phyloP scores from a whole-genome alignment of 2,113 vertebrate genomes.

The Callaeas wilsoni region DNA sequence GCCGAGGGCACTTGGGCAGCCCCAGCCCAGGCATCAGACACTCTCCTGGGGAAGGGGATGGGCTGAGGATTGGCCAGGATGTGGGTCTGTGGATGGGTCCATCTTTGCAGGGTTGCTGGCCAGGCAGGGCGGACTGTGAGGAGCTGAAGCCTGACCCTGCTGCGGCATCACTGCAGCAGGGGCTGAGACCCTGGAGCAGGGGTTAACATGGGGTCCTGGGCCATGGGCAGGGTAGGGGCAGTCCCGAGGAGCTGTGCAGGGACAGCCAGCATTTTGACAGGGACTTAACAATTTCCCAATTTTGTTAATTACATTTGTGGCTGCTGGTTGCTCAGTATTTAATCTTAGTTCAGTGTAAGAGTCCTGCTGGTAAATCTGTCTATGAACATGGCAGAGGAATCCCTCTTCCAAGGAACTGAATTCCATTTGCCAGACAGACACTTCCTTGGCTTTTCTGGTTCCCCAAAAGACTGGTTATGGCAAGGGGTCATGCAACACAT shows the following conservation, averaged over 20 bases:
- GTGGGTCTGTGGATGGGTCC: background rate
- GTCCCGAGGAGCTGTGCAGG: accelerated
- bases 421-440: background rate
- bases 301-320: background rate
- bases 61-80: background rate
- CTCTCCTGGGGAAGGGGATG: background rate
- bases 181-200: background rate
- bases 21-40: accelerated
- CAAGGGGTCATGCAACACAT: background rate
- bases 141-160: background rate
- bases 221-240: background rate
- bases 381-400: background rate
- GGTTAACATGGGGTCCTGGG: background rate
- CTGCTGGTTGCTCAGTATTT: background rate
- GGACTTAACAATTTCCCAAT: background rate
- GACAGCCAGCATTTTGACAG: background rate
- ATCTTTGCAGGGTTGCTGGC: background rate
- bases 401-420: background rate
- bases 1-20: accelerated
- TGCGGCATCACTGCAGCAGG: background rate
- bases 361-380: background rate
- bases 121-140: background rate
- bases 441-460: background rate
- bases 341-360: background rate
- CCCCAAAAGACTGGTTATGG: background rate